Evolutionary conservation across 2,113 vertebrate species (phyloP).

Genomic region (Microcebus lehilahytsara): DNA sequence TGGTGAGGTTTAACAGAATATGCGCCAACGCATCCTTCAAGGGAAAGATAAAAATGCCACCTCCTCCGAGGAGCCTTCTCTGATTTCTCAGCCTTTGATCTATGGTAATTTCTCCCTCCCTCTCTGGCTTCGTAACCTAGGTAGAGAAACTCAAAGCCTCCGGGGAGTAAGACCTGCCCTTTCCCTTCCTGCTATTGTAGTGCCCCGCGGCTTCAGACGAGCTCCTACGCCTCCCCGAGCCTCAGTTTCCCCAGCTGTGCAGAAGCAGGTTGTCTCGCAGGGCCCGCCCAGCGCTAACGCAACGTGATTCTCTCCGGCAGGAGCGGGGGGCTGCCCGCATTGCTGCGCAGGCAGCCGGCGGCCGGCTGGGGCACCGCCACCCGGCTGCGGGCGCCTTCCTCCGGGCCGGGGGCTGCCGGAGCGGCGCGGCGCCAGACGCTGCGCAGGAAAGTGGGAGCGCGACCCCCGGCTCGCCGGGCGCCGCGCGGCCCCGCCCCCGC

Average conservation of each 20-base stretch:
- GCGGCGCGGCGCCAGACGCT: not conserved
- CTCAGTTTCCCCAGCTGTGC: conserved; percentile 72
- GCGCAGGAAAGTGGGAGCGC: not conserved
- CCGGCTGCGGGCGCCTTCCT: not conserved
- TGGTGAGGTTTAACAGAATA: not conserved
- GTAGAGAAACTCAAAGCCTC: not conserved
- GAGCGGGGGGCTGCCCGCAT: conserved; percentile 65
- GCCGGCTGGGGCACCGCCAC: not conserved
- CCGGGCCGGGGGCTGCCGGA: not conserved
- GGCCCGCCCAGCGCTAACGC: conserved; percentile 71
- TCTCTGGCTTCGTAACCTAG: not conserved
- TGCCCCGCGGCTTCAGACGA: not conserved
- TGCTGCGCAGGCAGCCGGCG: conserved; percentile 69
- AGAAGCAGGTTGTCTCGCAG: conserved; percentile 60
- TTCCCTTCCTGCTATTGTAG: not conserved
- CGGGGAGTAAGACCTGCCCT: not conserved
- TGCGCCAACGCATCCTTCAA: not conserved
- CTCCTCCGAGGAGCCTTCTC: conserved; percentile 26
- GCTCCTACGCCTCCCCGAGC: not conserved
- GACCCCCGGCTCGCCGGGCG: not conserved
- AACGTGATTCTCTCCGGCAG: conserved; percentile 66
- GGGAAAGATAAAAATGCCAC: not conserved
- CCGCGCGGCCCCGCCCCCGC: conserved; percentile 56
- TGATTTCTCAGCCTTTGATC: conserved; percentile 26
- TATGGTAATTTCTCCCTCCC: not conserved